Evolutionary conservation across 2,888 invertebrate species (phyloP).

Genomic region (Drosophila monieri): DNA sequence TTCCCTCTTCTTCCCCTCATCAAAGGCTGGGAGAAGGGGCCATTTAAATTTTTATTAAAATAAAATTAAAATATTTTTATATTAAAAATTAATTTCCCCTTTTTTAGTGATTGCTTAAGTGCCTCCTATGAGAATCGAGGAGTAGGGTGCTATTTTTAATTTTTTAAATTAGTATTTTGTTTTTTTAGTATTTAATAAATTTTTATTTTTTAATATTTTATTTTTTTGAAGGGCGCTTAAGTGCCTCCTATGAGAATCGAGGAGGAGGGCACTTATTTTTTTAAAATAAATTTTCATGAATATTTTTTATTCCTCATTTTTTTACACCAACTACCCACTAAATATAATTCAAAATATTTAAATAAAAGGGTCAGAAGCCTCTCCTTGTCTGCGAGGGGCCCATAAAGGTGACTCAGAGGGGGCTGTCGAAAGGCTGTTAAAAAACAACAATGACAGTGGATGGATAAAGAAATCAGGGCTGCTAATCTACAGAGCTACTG

Average conservation of each 20-base stretch:
- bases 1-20: no score
- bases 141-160: no score
- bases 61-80: no score
- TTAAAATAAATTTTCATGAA: not conserved
- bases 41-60: no score
- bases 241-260: not conserved
- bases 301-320: not conserved
- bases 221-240: not conserved
- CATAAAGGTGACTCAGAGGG: not conserved
- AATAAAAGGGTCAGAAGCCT: not conserved
- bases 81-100: no score
- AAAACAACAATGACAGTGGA: not conserved
- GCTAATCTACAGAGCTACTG: conserved; percentile 4
- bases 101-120: no score
- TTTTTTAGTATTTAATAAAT: no score
- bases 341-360: not conserved
- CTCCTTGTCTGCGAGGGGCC: not conserved
- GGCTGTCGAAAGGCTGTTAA: not conserved
- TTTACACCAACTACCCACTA: not conserved
- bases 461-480: conserved; percentile 12
- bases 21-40: no score
- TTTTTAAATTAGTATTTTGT: no score
- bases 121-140: no score
- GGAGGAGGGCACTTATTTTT: not conserved
- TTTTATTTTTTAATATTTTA: no score